Evolutionary conservation across 2,113 vertebrate species (phyloP).

Genomic region (Vulpes ferrilata): DNA sequence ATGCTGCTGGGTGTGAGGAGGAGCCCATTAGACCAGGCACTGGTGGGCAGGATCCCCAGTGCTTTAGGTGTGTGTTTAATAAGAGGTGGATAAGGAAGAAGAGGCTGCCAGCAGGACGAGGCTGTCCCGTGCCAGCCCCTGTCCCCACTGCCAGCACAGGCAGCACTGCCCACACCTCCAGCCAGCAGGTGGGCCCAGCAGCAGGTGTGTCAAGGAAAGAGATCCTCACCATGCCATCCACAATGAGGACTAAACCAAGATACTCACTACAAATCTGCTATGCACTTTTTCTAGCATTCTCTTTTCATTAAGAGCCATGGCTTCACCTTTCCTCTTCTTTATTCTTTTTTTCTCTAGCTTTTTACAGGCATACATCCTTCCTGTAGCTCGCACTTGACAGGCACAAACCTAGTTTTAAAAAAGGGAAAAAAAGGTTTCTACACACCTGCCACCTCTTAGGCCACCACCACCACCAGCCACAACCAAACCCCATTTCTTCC

Average conservation of each 20-base stretch:
- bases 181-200: no score
- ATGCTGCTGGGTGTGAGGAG: background rate
- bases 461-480: background rate
- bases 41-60: background rate
- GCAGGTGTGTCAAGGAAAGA: fast-evolving
- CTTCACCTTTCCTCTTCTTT: conserved; percentile 96
- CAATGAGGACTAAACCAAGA: conserved; percentile 42
- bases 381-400: conserved; percentile 96
- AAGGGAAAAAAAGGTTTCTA: background rate
- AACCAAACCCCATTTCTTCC: background rate
- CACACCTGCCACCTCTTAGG: background rate
- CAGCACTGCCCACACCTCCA: no score
- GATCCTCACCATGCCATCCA: fast-evolving
- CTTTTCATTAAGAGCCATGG: conserved; percentile 96
- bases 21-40: no score
- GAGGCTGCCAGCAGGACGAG: background rate
- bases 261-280: conserved; percentile 97
- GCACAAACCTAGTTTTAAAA: conserved; percentile 92
- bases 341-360: conserved; percentile 97
- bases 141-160: fast-evolving
- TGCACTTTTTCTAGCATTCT: conserved; percentile 96
- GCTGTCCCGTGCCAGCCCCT: no score
- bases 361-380: conserved; percentile 98
- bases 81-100: background rate
- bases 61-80: background rate